phyloP scores from a whole-genome alignment of 2,888 invertebrate species.

The Frankliniella intonsa region DNA sequence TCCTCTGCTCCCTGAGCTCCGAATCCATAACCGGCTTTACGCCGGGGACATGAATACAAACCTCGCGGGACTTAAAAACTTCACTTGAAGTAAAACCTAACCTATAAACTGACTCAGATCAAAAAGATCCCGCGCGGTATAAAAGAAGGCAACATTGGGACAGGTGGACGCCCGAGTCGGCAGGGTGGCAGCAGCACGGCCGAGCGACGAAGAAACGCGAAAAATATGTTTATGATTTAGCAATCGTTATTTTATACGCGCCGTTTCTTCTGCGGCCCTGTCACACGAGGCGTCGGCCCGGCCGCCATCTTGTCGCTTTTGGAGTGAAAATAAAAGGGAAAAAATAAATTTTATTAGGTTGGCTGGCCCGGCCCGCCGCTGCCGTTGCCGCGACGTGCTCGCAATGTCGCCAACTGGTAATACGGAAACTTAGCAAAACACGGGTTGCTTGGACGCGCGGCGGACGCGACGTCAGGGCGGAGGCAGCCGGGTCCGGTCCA shows the following conservation, averaged over 20 bases:
- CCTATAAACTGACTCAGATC: no score
- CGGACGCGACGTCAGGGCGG: no score
- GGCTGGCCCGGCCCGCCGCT: background rate
- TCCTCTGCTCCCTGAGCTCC: no score
- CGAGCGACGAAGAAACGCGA: background rate
- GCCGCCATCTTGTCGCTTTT: slow-evolving; percentile 13
- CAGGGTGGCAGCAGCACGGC: background rate
- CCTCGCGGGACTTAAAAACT: no score
- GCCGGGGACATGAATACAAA: no score
- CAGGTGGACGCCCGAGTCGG: no score
- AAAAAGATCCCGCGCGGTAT: no score
- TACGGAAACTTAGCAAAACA: slow-evolving; percentile 7
- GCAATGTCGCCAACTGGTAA: slow-evolving; percentile 6
- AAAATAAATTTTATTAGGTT: slow-evolving; percentile 16
- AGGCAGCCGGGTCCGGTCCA: background rate
- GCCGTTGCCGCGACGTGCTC: background rate
- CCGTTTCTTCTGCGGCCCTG: background rate
- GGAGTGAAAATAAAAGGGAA: background rate
- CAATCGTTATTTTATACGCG: background rate
- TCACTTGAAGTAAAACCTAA: no score
- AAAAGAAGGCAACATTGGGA: no score
- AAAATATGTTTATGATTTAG: background rate
- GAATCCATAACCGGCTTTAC: no score
- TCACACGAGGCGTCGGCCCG: slow-evolving; percentile 9
- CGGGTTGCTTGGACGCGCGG: background rate